Evolutionary conservation across 2,888 invertebrate genomes (phyloP).

Genomic region (Lithophane semibrunnea): DNA sequence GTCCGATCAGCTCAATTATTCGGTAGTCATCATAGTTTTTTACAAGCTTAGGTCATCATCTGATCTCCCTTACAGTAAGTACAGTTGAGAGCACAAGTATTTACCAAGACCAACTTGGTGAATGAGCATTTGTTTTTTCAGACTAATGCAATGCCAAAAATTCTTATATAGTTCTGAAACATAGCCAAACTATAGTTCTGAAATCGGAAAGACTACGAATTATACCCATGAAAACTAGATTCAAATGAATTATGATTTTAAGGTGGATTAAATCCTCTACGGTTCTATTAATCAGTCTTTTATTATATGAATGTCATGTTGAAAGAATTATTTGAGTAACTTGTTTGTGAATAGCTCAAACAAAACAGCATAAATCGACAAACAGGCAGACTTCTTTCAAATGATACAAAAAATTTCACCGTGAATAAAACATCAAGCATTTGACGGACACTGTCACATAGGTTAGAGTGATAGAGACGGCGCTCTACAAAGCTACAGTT

Average conservation of each 20-base stretch:
- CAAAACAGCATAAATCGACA: not conserved
- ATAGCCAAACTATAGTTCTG: no score
- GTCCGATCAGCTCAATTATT: slow-evolving; percentile 54
- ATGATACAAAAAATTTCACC: not conserved
- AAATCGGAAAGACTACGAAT: no score
- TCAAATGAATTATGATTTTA: no score
- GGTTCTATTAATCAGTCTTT: no score
- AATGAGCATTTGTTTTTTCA: not conserved
- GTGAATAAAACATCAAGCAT: not conserved
- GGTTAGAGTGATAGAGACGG: no score
- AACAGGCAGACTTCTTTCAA: not conserved
- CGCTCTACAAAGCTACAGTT: not conserved
- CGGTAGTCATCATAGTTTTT: slow-evolving; percentile 57
- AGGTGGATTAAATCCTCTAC: no score
- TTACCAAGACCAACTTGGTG: not conserved
- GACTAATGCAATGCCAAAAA: not conserved
- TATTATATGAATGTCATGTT: not conserved
- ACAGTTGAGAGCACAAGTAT: slow-evolving; percentile 2
- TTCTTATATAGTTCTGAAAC: not conserved
- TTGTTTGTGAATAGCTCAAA: not conserved
- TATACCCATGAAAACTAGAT: no score
- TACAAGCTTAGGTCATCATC: slow-evolving; percentile 45
- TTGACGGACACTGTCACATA: not conserved
- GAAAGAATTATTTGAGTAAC: not conserved
- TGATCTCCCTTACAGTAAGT: slow-evolving; percentile 19